Conservation (phyloP, 2,797 vertebrate genomes). For the Myotis vivesi region DNA sequence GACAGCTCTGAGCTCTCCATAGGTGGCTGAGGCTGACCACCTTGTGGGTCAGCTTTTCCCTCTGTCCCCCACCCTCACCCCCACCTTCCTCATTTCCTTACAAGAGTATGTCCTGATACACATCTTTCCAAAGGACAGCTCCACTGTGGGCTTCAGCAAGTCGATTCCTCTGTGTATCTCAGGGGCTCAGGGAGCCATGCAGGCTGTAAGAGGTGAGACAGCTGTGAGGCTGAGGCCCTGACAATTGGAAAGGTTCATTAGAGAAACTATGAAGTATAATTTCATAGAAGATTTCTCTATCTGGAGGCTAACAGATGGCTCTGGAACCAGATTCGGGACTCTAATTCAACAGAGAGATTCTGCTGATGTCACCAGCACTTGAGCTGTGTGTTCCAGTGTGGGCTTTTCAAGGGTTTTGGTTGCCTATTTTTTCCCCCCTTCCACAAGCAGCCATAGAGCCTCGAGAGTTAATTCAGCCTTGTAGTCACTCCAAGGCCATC, state of each 20-base stretch:
- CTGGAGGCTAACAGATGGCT: slow-evolving; percentile 72
- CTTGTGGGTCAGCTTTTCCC: neutral
- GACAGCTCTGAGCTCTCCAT: neutral
- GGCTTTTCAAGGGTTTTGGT: slow-evolving; percentile 75
- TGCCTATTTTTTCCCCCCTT: slow-evolving; percentile 67
- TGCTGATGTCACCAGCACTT: slow-evolving; percentile 78
- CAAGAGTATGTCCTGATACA: neutral
- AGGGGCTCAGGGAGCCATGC: neutral
- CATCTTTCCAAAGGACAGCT: neutral
- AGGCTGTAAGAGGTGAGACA: neutral
- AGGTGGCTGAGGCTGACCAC: neutral
- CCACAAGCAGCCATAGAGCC: slow-evolving; percentile 74
- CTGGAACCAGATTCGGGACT: slow-evolving; percentile 73
- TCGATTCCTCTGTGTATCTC: neutral
- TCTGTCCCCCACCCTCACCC: neutral
- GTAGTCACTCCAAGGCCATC: slow-evolving; percentile 81
- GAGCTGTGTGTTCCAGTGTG: slow-evolving; percentile 73
- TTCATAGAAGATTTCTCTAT: slow-evolving; percentile 77
- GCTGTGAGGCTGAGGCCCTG: neutral
- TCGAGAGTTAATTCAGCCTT: slow-evolving; percentile 80
- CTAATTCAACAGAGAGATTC: slow-evolving; percentile 76
- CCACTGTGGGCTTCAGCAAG: neutral
- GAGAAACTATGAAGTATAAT: slow-evolving; percentile 63
- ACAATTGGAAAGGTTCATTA: slow-evolving; percentile 65
- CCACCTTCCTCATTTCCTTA: neutral